Base-by-base conservation (phyloP, 2,888 invertebrate genomes). In the Timandra comae region DNA sequence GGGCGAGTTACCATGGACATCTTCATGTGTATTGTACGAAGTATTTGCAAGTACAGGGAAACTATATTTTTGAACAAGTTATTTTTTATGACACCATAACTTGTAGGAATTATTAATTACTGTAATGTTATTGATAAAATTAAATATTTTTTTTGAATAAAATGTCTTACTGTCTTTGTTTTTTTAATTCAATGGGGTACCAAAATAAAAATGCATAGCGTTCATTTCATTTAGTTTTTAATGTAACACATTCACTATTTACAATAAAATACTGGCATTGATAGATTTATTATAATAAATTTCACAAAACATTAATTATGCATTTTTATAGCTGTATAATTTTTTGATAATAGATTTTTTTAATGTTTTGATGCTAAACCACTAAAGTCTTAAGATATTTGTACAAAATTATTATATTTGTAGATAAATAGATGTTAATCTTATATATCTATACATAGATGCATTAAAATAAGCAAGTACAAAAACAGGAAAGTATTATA, bases 241-340 rank as follows among this genome's bases (percentile, higher is more conserved):
- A 74, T 80, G 61, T 76, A 81, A 81, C 78, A 75, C 63, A 78
- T 75, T 74, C 57, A 74, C 51, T 82, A 82, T 84, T 77, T 84
- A 84, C 81, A 82, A 66, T 81, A 75, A 75, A 84, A 84, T 84
- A 84, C 84, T 84, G 84, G 82, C 80, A 76, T 79, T 73, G 64
- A 79, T 70, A 67, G 66, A 67, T 67, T 64, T 62, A 59, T 24
- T 24, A 7, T 24, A 24, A 24, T 9, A 24, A 22, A 49, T 61
- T 60, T 35, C 38, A 44, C 37, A 33, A 42, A 52, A 53, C 58
- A 63, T 58, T 58, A 47, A 54, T 62, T 48, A 43, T 46, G 41
- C 43, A 30, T 39, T 36, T 31, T 40, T 25, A 10, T 33, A 26
- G 41, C 28, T 30, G n/a, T 27, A 33, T 39, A 29, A 31, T 24